Evolutionary conservation across 2,888 invertebrate genomes (phyloP).

Genomic region (Fissipunctia ypsillon): DNA sequence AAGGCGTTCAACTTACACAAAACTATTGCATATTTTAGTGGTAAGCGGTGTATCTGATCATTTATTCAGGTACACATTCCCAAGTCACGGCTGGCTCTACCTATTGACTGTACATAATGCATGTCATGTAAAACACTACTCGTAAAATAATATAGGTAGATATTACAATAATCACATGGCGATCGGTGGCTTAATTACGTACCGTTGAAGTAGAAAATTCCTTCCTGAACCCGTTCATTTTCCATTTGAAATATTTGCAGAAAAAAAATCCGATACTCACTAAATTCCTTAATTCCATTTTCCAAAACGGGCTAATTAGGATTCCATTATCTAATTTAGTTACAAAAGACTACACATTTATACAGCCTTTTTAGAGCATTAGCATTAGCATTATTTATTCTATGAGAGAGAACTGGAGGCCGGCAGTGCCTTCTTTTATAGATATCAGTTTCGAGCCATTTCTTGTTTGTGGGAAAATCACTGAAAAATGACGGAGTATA

Average conservation of each 20-base stretch:
- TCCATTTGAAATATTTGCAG: neutral
- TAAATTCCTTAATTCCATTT: conserved; percentile 6
- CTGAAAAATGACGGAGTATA: conserved; percentile 37
- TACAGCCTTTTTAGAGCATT: conserved; percentile 19
- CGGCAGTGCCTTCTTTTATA: conserved; percentile 30
- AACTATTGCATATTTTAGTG: conserved; percentile 89
- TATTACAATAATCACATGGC: conserved; percentile 13
- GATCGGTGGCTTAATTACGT: neutral
- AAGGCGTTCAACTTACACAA: conserved; percentile 88
- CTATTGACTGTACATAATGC: conserved; percentile 85
- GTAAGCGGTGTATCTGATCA: conserved; percentile 84
- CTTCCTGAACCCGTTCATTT: neutral
- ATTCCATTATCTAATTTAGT: conserved; percentile 42
- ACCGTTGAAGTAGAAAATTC: neutral
- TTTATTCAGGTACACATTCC: conserved; percentile 88
- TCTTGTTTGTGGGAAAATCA: conserved; percentile 47
- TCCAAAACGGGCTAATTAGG: conserved; percentile 1
- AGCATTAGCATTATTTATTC: conserved; percentile 30
- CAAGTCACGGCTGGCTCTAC: conserved; percentile 81
- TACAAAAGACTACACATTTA: conserved; percentile 22
- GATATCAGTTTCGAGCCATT: conserved; percentile 19
- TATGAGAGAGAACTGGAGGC: neutral
- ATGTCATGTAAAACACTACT: conserved; percentile 79
- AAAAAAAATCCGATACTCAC: neutral
- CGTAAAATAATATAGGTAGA: conserved; percentile 57